phyloP scores from a whole-genome alignment of 2,113 vertebrate species.

The Ammospiza nelsoni region DNA sequence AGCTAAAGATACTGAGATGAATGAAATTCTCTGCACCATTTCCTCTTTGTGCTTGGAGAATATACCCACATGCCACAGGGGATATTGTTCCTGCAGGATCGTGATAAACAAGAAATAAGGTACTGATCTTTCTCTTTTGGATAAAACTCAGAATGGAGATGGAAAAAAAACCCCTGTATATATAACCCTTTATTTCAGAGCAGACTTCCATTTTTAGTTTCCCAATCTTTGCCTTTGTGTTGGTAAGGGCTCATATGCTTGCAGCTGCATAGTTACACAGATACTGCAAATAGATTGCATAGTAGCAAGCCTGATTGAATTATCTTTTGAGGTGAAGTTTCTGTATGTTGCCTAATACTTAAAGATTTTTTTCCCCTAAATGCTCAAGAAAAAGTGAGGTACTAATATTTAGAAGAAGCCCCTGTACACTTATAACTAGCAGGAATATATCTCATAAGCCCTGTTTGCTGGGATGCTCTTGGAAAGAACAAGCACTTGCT shows the following conservation, averaged over 20 bases:
- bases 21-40: not conserved
- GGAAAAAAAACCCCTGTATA: not conserved
- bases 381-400: not conserved
- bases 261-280: not conserved
- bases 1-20: slow-evolving; percentile 21
- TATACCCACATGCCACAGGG: not conserved
- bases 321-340: not conserved
- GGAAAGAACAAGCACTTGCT: slow-evolving; percentile 37
- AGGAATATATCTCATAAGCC: not conserved
- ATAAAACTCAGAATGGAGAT: not conserved
- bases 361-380: not conserved
- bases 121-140: not conserved
- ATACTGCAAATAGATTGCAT: not conserved
- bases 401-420: not conserved
- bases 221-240: not conserved
- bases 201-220: slow-evolving; percentile 5
- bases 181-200: slow-evolving; percentile 1
- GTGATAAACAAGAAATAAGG: not conserved
- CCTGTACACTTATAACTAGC: not conserved
- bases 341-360: not conserved
- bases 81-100: not conserved
- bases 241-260: not conserved
- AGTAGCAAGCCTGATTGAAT: not conserved
- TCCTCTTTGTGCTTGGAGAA: slow-evolving; percentile 9
- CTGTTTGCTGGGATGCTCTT: not conserved